phyloP scores from a whole-genome alignment of 2,888 invertebrate species.

The Cordylochernes scorpioides region DNA sequence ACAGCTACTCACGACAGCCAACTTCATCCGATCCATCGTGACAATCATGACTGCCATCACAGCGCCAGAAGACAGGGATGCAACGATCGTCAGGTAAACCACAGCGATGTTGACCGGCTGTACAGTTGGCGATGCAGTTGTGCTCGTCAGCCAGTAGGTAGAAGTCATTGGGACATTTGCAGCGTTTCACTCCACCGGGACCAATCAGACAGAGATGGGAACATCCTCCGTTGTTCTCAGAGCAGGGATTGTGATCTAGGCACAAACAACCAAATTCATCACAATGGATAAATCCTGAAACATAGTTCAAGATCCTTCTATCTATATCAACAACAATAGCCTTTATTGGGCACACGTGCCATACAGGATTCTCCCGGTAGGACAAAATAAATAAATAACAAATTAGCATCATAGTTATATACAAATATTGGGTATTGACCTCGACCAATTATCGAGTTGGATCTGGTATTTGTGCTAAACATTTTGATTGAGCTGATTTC shows the following conservation, averaged over 20 bases:
- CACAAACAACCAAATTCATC: conserved; percentile 1
- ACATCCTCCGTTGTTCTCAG: conserved; percentile 71
- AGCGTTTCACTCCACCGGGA: conserved; percentile 39
- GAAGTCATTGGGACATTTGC: conserved; percentile 87
- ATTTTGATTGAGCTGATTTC: no score
- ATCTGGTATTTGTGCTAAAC: no score
- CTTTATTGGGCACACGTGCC: no score
- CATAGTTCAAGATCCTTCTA: no score
- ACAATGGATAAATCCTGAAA: no score
- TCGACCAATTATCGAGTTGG: no score
- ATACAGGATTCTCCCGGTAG: no score
- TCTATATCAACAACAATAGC: no score
- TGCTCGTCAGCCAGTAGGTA: conserved; percentile 35
- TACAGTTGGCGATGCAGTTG: conserved; percentile 82
- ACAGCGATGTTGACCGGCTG: conserved; percentile 54
- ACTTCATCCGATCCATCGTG: conserved; percentile 69
- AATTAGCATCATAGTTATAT: no score
- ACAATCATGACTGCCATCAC: conserved; percentile 30
- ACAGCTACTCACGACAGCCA: conserved; percentile 45
- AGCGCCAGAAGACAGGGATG: conserved; percentile 52
- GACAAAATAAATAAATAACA: no score
- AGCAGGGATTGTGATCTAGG: conserved; percentile 57
- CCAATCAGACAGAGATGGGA: conserved; percentile 79
- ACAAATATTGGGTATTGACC: no score
- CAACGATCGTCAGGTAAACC: conserved; percentile 37